Base-by-base conservation (phyloP, 2,888 invertebrate genomes). In the Volucella inanis region DNA sequence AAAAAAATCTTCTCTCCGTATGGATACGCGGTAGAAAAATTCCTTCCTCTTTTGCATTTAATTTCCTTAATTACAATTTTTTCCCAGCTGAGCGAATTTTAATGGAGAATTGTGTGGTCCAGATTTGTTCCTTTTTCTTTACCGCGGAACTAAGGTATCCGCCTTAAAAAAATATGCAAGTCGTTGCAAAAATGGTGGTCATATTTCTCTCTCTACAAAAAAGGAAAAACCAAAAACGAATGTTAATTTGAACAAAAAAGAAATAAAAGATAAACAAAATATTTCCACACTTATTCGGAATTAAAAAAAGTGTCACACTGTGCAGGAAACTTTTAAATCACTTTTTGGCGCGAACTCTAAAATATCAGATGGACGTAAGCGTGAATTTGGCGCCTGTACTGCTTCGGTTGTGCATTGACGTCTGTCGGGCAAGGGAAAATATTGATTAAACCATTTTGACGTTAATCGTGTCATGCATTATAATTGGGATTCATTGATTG, bases 1-100 rank as follows among this genome's bases (percentile, higher is more conserved):
- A 85, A 80, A 22, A 22, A 22, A 22, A 22, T 31, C 31, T 6
- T 85, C 67, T 76, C 52, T 76, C 71, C 70, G 65, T 79, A 67
- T 70, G 57, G 67, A 57, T 43, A 76, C 62, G 57, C 76, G 62
- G 59, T 55, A 65, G 65, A 67, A 57, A 45, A 59, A 61, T 45
- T 81, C 68, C 57, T 74, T 85, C 85, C 85, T 81, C 72, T 72
- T 81, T 72, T 81, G 85, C 85, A 81, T 86, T 82, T 86, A 86
- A 81, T 86, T 86, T 86, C 86, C 82, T 81, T 86, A 86, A 86
- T 86, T 82, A 86, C 82, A 39, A 74, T 68, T 86, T 78, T 78
- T 47, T 50, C 22, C 45, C 52, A 72, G 50, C 65, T 84, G 85
- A 85, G 67, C 47, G 85, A 85, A 59, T 85, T 81, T 81, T 85